phyloP scores from a whole-genome alignment of 2,797 vertebrate genomes.

The Allobates femoralis region DNA sequence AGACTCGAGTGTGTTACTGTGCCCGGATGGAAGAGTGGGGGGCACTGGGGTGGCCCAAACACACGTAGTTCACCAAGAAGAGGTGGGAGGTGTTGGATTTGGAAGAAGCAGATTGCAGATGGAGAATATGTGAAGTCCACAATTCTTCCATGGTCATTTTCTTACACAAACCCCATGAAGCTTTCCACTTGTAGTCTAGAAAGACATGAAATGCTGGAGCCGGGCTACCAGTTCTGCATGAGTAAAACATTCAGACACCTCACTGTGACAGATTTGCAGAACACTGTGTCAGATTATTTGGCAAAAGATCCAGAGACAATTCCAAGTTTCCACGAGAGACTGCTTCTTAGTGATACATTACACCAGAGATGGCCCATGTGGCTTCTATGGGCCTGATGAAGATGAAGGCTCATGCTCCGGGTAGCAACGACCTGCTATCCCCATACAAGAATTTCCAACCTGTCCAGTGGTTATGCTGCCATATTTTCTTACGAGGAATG shows the following conservation, averaged over 20 bases:
- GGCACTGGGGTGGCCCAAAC: conserved; percentile 51
- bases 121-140: conserved; percentile 7
- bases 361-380: neutral
- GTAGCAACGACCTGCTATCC: neutral
- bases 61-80: conserved; percentile 34
- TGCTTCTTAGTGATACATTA: neutral
- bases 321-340: neutral
- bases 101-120: conserved; percentile 14
- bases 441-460: neutral
- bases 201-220: neutral
- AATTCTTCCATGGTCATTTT: neutral
- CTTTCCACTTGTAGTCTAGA: neutral
- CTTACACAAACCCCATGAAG: neutral
- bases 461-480: neutral
- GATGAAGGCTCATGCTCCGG: neutral
- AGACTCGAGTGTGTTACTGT: conserved; percentile 91
- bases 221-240: neutral
- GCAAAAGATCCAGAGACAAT: neutral
- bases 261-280: conserved; percentile 32
- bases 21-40: conserved; percentile 76
- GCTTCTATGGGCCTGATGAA: neutral
- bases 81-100: conserved; percentile 36
- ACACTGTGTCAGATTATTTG: conserved; percentile 18
- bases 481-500: neutral
- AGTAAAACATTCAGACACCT: conserved; percentile 14